Percentiles rank a stretch among this genome's conserved stretches.
These are phyloP conservation scores for Crotalus helleri DNA, from an alignment of 2,113 vertebrate species.

Conservation along the genomic window DNA sequence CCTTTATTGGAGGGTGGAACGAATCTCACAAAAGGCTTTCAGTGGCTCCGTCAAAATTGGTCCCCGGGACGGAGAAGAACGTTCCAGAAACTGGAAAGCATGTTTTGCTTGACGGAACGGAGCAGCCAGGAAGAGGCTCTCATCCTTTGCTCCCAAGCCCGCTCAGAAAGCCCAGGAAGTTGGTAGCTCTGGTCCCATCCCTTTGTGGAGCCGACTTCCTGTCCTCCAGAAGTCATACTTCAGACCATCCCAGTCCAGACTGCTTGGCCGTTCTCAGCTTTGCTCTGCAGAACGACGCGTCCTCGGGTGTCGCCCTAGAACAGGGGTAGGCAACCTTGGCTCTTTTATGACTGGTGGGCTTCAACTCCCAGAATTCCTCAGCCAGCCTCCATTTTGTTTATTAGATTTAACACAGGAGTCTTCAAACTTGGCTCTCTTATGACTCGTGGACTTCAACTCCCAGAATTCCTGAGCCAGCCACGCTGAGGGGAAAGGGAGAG, in stretches of 20 bases:
- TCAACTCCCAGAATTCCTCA: too few relatives aligned
- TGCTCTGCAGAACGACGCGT: neutral
- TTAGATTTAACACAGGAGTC: too few relatives aligned
- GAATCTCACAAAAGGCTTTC: too few relatives aligned
- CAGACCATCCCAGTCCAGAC: neutral
- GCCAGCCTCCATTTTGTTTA: too few relatives aligned
- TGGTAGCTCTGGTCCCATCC: neutral
- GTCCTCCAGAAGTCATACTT: neutral
- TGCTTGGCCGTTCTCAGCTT: neutral
- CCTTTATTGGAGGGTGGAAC: neutral
- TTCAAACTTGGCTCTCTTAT: too few relatives aligned
- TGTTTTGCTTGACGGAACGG: neutral
- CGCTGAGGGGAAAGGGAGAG: too few relatives aligned
- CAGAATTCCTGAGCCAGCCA: too few relatives aligned
- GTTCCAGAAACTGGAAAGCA: neutral
- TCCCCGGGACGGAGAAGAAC: neutral
- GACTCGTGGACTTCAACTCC: too few relatives aligned
- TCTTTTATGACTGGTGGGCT: neutral
- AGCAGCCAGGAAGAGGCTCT: neutral
- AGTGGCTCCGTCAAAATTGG: neutral
- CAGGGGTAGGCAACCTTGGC: too few relatives aligned
- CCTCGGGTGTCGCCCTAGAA: neutral
- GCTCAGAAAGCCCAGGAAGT: fast-evolving
- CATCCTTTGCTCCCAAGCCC: neutral
- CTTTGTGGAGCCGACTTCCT: neutral